Base-by-base conservation (phyloP, 2,888 invertebrate species). In the Loripinus fragilis region DNA sequence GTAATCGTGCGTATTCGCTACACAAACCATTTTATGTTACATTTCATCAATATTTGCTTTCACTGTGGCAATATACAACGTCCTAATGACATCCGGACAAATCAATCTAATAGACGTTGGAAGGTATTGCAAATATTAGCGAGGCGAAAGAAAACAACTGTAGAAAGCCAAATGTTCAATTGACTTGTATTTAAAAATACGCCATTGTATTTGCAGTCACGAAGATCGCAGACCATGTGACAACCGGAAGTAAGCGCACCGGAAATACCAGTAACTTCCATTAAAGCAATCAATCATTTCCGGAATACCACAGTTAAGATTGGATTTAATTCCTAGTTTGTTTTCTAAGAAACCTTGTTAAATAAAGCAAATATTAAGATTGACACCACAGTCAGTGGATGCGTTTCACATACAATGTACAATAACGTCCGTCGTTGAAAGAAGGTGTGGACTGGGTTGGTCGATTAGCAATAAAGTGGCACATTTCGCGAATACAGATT, bases 241-340 rank as follows among this genome's bases (percentile, higher is more conserved):
- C 84, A 84, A 74, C 85, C 86, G 83, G 86, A 86, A 85, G 82
- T 74, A 68, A 72, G 71, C 70, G 75, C 76, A 80, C 79, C 85
- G 86, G 86, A 86, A 78, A 86, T 85, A 86, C 86, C 80, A 86
- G 86, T 85, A 82, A 86, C 85, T 86, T 86, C 86, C 86, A 86
- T 86, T 86, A 86, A 85, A 78, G 86, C 76, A 84, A 84, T 84
- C 84, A 84, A 84, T 81, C 81, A 71, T 81, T 84, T 84, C 84
- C 84, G 84, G 84, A 67, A 71, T 48, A 73, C 48, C 30, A 38
- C 35, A 12, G 42, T 52, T 28, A 69, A 69, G 69, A 70, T n/a
- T 35, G 70, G 60, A 33, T 60, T 60, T 33, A 60, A 60, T 60
- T 33, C 60, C 30, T 33, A 60, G 33, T 60, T 60, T 60, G 60